A percentile compares a stretch with the other conserved stretches of the same genome.
Conservation (phyloP, 2,797 vertebrate species). For the Megaceryle alcyon region DNA sequence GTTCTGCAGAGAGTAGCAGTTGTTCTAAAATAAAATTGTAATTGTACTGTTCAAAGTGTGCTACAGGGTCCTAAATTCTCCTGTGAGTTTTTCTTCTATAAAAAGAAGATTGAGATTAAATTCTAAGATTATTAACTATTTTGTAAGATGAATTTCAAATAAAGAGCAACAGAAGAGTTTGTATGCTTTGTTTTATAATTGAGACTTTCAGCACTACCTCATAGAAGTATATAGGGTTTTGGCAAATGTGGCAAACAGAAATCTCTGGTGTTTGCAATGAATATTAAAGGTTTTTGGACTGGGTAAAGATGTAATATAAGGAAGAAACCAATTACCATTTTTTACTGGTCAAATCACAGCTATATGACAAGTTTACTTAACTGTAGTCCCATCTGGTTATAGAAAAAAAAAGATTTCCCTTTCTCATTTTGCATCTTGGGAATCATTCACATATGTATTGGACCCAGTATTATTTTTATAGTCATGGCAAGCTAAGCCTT, state of each 20-base stretch:
- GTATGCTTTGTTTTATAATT: not conserved
- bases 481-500: not conserved
- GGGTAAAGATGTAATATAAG: not conserved
- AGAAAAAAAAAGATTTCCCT: not conserved
- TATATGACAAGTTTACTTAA: not conserved
- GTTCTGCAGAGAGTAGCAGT: slow-evolving; percentile 19
- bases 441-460: not conserved
- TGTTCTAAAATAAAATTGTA: slow-evolving; percentile 32
- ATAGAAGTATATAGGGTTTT: not conserved
- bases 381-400: not conserved
- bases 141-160: not conserved
- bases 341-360: not conserved
- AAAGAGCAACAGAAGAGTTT: not conserved
- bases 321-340: not conserved
- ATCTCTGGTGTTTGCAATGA: not conserved
- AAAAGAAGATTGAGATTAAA: not conserved
- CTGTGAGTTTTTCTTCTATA: not conserved
- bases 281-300: not conserved
- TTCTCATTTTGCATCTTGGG: not conserved
- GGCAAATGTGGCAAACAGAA: not conserved
- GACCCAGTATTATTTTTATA: not conserved
- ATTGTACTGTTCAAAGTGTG: not conserved
- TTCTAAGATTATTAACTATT: not conserved
- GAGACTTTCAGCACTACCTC: not conserved
- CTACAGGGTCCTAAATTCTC: not conserved